These are phyloP conservation scores for Trachythela sp. DNA, from an alignment of 64 coral and sea anemone species.

Conservation along the genomic window DNA sequence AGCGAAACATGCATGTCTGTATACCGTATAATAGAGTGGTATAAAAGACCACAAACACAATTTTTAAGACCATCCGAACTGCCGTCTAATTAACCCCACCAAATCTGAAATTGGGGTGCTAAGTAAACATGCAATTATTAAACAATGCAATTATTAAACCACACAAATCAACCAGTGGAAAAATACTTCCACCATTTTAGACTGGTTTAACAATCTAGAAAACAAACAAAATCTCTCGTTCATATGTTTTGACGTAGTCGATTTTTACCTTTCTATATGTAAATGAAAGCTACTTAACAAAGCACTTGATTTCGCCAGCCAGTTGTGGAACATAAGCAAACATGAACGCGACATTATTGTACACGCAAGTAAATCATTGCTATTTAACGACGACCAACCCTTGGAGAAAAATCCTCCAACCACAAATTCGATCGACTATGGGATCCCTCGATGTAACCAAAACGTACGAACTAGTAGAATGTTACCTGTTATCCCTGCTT, in stretches of 20 bases:
- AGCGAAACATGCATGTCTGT: no score
- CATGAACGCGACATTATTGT: conserved; percentile 28
- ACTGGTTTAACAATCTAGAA: conserved; percentile 30
- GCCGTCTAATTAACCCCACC: conserved; percentile 33
- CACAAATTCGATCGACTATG: no score
- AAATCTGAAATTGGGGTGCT: conserved; percentile 54
- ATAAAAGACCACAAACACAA: conserved; percentile 29
- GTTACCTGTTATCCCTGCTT: no score
- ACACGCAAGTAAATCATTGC: conserved; percentile 27
- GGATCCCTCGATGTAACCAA: no score
- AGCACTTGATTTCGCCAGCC: conserved; percentile 28
- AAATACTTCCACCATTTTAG: conserved; percentile 51
- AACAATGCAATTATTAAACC: conserved; percentile 30
- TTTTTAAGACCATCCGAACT: conserved; percentile 28
- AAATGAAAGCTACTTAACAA: conserved; percentile 15
- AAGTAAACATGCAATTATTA: conserved; percentile 50
- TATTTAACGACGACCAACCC: no score
- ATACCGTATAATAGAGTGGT: no score
- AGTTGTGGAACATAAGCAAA: not conserved
- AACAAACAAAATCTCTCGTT: conserved; percentile 32
- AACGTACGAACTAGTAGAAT: not conserved
- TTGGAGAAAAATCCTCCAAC: no score
- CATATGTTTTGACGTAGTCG: conserved; percentile 47
- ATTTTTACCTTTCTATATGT: no score
- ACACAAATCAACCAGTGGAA: conserved; percentile 50